Base-by-base conservation (phyloP, 2,113 vertebrate species). In the Colistium nudipinnis region DNA sequence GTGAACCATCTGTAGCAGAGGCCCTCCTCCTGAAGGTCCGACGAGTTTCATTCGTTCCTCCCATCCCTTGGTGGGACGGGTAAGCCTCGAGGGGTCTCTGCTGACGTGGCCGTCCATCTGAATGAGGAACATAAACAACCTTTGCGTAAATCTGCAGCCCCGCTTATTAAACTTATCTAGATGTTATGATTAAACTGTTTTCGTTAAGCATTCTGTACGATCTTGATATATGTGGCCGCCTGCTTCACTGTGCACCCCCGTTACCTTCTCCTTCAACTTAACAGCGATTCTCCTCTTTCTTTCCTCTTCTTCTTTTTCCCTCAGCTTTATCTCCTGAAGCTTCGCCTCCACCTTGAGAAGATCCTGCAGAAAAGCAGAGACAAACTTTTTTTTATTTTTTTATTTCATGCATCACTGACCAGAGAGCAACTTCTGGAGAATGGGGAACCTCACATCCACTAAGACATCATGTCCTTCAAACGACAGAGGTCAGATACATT, bases 201-300 rank as follows among this genome's bases (percentile, higher is more conserved):
- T 48, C 5, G n/a, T n/a, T n/a, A 14, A 38, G 12, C 35, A 9
- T 12, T 2, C 16, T 39, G 12, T 13, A 16, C 44, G 17, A 25
- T n/a, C 45, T 36, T 54, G 3, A n/a, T n/a, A n/a, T n/a, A n/a
- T n/a, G n/a, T n/a, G n/a, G n/a, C n/a, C n/a, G n/a, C n/a, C n/a
- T 27, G 43, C 13, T 17, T 47, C 17, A 16, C n/a, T 13, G 4
- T n/a, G 7, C 11, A 31, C 13, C 16, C 2, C n/a, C n/a, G 71
- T 22, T 78, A 97, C 97, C 93, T 95, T 96, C 61, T 95, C 90
- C 85, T 93, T 97, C 25, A 97, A 69, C 65, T 91, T 94, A 17
- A 88, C 80, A 64, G 90, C 49, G n/a, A 95, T 53, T 74, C 88
- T 92, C 80, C 80, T 93, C 82, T 94, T 90, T 85, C 90, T 92